A percentile compares a stretch with the other conserved stretches of the same genome.
Evolutionary conservation across 2,888 invertebrate species (phyloP).

Genomic region (Acrobasis consociella): DNA sequence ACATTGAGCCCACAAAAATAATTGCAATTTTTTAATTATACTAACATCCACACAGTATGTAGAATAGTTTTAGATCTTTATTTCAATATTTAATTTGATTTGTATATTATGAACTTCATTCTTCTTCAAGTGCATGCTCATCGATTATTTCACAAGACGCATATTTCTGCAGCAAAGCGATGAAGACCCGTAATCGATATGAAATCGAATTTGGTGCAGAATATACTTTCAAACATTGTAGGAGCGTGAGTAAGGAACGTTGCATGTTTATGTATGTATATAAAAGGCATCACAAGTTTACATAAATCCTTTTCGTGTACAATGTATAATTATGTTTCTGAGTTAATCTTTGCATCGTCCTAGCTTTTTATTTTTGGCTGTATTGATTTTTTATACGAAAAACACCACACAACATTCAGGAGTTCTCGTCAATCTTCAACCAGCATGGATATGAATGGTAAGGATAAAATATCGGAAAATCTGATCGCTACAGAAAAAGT

Average conservation of each 20-base stretch:
- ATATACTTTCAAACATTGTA: conserved; percentile 41
- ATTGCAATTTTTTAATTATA: conserved; percentile 56
- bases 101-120: conserved; percentile 47
- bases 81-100: conserved; percentile 44
- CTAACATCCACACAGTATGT: conserved; percentile 67
- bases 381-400: conserved; percentile 29
- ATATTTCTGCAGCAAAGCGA: conserved; percentile 51
- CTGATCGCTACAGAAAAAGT: neutral
- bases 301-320: conserved; percentile 41
- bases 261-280: conserved; percentile 54
- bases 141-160: conserved; percentile 44
- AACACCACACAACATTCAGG: conserved; percentile 8
- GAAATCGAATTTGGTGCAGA: conserved; percentile 51
- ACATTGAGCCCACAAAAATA: conserved; percentile 77
- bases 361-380: conserved; percentile 53
- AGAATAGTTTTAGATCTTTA: conserved; percentile 44
- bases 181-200: conserved; percentile 27
- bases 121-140: conserved; percentile 57
- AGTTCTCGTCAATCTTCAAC: neutral
- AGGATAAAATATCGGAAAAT: conserved; percentile 8
- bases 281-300: conserved; percentile 31
- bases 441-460: conserved; percentile 25
- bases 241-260: conserved; percentile 41
- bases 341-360: conserved; percentile 53
- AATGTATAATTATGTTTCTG: conserved; percentile 33